Base-by-base conservation (phyloP, 2,888 invertebrate species). In the Scaptomyza cyrtandrae region DNA sequence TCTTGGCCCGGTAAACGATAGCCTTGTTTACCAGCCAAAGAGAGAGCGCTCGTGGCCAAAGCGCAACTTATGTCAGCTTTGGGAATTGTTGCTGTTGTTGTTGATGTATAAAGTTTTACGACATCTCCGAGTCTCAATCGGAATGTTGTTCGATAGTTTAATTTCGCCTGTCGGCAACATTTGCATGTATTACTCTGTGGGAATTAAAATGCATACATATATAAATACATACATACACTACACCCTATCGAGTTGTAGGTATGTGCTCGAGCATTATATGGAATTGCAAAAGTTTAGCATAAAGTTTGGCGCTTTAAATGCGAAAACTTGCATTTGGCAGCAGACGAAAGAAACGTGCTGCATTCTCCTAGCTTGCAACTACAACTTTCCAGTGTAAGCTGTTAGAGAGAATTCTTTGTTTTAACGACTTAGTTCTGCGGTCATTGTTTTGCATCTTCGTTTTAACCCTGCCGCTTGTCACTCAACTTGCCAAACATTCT, bases 251-350 rank as follows among this genome's bases (percentile, higher is more conserved):
- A 66, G 45, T 63, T 68, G 56, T 56, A 35, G 70, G 56, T 63
- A 41, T 67, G 57, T 53, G 45, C 14, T 50, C 29, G 4, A 55
- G 66, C 67, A 46, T 66, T 66, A 24, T 50, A 24, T 54, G 60
- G 62, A 82, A 75, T 75, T 70, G 70, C 56, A 71, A 88, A 88
- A 88, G 83, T 83, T 88, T 82, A 62, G 83, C 83, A 78, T 83
- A 86, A 88, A 83, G 83, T 88, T 82, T 75, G 71, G 63, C 74
- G 88, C 80, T 88, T 78, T 73, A 72, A 83, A 82, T 77, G 83
- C 37, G 16, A 14, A 82, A 87, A 86, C 88, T 86, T 80, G 75
- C 72, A 80, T 76, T 82, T 80, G 83, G 56, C 73, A 75, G 75
- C 62, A 70, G 67, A 68, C 74, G 49, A 63, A 75, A 63, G 52